A percentile compares a stretch with the other conserved stretches of the same genome.
Evolutionary conservation across 2,888 invertebrate species (phyloP).

Genomic region (Agriotes lineatus): DNA sequence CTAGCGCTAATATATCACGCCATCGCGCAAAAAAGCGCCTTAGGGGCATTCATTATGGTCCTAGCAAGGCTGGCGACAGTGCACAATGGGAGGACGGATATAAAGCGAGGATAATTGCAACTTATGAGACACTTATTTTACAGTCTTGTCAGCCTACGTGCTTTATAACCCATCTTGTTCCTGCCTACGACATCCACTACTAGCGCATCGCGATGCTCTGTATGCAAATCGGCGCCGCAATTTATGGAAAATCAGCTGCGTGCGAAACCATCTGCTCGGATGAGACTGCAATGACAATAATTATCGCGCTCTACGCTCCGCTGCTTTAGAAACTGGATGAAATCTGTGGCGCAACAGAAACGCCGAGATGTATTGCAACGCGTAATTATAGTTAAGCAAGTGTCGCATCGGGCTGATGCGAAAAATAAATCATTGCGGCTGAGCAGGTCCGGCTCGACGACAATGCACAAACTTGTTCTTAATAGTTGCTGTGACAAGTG

Average conservation of each 20-base stretch:
- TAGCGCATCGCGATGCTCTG: constrained; percentile 30
- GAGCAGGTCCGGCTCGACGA: too few relatives aligned
- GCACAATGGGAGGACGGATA: constrained; percentile 63
- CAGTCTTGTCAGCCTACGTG: constrained; percentile 61
- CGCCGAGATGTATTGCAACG: constrained; percentile 5
- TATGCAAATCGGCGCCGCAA: constrained; percentile 26
- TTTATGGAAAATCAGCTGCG: background rate
- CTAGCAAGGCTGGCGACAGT: constrained; percentile 59
- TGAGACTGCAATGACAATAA: background rate
- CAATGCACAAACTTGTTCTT: too few relatives aligned
- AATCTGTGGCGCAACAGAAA: constrained; percentile 13
- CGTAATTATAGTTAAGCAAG: constrained; percentile 2
- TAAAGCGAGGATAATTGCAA: constrained; percentile 65
- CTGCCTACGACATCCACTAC: constrained; percentile 55
- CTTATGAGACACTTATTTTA: constrained; percentile 64
- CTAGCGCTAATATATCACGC: constrained; percentile 10
- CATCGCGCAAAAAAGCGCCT: constrained; percentile 11
- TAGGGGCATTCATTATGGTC: constrained; percentile 52
- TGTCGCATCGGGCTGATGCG: too few relatives aligned
- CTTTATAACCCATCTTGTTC: constrained; percentile 60
- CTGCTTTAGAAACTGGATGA: constrained; percentile 8
- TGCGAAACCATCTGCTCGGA: background rate
- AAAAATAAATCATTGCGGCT: too few relatives aligned
- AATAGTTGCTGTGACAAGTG: too few relatives aligned
- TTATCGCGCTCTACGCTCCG: constrained; percentile 10